Evolutionary conservation across 30 jellyfish, hydroid and myxozoan species (phyloP), one percentile per base, ranked within the genome.

Genomic region (Turritopsis rubra): DNA sequence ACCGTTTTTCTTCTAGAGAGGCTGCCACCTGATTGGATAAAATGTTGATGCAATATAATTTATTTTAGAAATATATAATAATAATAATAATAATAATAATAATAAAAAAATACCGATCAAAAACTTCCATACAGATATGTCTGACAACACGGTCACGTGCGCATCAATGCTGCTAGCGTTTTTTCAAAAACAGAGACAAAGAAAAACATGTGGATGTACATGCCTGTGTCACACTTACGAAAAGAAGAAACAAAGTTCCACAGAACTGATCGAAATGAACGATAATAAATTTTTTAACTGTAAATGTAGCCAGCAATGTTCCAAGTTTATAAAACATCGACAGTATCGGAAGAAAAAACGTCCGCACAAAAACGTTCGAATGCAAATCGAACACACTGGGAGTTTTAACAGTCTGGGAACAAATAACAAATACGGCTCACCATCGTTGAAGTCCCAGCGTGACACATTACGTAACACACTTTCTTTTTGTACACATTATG

Each of bases 251-350:
- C 41, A 77, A 29, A 77, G 53, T 24, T 26, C 52, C 18, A 52
- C 87, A 31, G 87, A 80, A 21, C 52, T 80, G 52, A 22, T 25
- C 52, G 84, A 80, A 80, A 53, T 80, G 65, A 80, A 80, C 53
- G 87, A 53, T 53, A 80, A 80, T 80, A 80, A 80, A 26, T 80
- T 80, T 65, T 80, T 80, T 54, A 53, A 80, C n/a, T 80, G 87
- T 29, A 80, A 80, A 28, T 80, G 87, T 27, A 80, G 54, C 79
- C 79, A 53, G 21, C 82, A 80, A 25, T 80, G 87, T 80, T 52
- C 82, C 8, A 54, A 65, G 28, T 3, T 23, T 31, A 22, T 27
- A 29, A 80, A 80, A 65, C 60, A 80, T 31, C 31, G 79, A 21
- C 41, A 18, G 28, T 29, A 54, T 28, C 78, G 53, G 0, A 41